Conservation (phyloP, 2,888 invertebrate species). For the Stegana nigrithorax region DNA sequence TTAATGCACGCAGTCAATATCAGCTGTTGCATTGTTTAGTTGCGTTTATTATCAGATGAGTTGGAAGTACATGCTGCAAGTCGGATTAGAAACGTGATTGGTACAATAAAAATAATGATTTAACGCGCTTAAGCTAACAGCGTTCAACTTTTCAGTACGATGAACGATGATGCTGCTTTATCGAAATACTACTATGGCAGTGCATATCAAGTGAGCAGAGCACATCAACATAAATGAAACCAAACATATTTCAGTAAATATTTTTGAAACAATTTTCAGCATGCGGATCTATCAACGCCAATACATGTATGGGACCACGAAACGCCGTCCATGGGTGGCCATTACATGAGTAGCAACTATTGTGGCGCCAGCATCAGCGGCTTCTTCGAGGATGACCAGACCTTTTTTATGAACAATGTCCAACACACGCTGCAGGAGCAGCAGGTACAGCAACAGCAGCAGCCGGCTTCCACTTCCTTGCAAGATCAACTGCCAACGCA, state of each 20-base stretch:
- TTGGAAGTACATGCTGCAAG: neutral
- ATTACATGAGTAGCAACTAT: neutral
- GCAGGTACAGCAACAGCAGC: neutral
- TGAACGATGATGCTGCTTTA: slow-evolving; percentile 61
- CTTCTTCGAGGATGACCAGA: slow-evolving; percentile 48
- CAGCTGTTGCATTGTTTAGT: no score
- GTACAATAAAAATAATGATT: no score
- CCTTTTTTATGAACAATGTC: slow-evolving; percentile 27
- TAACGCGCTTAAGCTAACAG: no score
- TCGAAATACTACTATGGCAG: slow-evolving; percentile 51
- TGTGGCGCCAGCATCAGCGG: slow-evolving; percentile 11
- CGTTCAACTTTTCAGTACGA: no score
- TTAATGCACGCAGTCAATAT: no score
- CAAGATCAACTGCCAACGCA: neutral
- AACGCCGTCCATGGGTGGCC: slow-evolving; percentile 20
- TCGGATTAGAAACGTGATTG: no score
- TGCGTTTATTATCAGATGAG: neutral
- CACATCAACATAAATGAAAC: neutral
- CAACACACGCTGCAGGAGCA: neutral
- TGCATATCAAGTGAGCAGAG: slow-evolving; percentile 52
- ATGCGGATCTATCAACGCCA: slow-evolving; percentile 42
- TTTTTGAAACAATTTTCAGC: slow-evolving; percentile 23
- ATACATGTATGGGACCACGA: slow-evolving; percentile 48
- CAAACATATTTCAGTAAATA: slow-evolving; percentile 22
- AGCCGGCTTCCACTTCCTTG: neutral